Base-by-base conservation (phyloP, 1,140 invertebrate genomes). In the Leptoteleia sp. region DNA sequence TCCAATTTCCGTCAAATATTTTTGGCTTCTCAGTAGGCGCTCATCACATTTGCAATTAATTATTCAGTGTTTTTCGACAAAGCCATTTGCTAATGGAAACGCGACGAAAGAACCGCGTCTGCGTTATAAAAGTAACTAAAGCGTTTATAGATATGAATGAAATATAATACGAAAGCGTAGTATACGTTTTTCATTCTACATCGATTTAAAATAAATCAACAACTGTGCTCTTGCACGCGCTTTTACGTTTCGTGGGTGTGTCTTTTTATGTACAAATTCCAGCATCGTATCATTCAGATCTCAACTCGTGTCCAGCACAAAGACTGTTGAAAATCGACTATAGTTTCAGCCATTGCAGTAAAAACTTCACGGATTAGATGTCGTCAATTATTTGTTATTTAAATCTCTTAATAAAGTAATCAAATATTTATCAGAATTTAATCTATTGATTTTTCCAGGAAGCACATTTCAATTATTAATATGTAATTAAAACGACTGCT, bases 61-160 rank as follows among this genome's bases (percentile, higher is more conserved):
- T 27, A 11, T 42, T 50, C 31, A 15, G 50, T 25, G 31, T n/a
- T n/a, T 4, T 50, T 4, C 29, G 33, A 55, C 33, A 35, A 37
- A 54, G 1, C 31, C 17, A 29, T 16, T 17, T 4, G 29, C 11
- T 31, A 55, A 47, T 25, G 17, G 29, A 67, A 43, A 3, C 13
- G 13, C 19, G 25, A 52, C 16, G 31, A 50, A 50, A 50, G 5
- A 1, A 45, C n/a, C 48, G 31, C 33, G 11, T 8, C n/a, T 37
- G 8, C 6, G 31, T 29, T 38, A 38, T 57, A 48, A 48, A 57
- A 38, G 17, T 68, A 68, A 55, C 42, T 57, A 68, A 67, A 59
- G 43, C 43, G 9, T 29, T 40, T 19, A 15, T 12, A 11, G 33
- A 50, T 38, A 48, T 25, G 38, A 52, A 45, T 40, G 43, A 9